Percentiles rank a stretch among this genome's conserved stretches.
Conservation (phyloP, 2,797 vertebrate genomes). For the Lacerta bilineata region DNA sequence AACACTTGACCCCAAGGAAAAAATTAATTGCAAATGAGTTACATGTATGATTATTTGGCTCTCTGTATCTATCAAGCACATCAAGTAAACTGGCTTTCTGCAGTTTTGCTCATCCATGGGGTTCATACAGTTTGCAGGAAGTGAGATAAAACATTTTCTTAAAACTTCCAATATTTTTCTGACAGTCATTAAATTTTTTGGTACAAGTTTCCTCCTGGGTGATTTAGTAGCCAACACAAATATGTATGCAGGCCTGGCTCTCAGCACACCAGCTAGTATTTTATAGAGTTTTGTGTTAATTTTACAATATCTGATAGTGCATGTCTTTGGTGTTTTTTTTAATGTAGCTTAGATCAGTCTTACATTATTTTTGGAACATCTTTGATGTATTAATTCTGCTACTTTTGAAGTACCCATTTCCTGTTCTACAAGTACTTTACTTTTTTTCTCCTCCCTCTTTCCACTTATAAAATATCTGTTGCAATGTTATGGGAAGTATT, state of each 20-base stretch:
- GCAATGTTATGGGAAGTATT: conserved; percentile 15
- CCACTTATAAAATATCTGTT: background rate
- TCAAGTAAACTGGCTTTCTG: conserved; percentile 46
- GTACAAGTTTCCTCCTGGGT: conserved; percentile 31
- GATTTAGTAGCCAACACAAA: conserved; percentile 20
- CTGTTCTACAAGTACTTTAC: conserved; percentile 1
- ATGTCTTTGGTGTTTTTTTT: conserved; percentile 11
- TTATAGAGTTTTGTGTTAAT: conserved; percentile 29
- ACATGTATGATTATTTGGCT: background rate
- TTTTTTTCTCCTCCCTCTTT: conserved; percentile 32
- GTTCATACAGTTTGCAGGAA: background rate
- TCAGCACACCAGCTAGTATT: conserved; percentile 28
- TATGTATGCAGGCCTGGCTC: conserved; percentile 15
- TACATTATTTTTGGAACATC: conserved; percentile 35
- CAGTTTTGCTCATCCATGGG: conserved; percentile 22
- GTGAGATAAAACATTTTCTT: conserved; percentile 13
- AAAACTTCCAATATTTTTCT: background rate
- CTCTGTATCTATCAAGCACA: background rate
- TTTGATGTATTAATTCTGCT: background rate
- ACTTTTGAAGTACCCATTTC: conserved; percentile 15
- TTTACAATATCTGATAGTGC: conserved; percentile 36
- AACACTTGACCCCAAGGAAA: conserved; percentile 29
- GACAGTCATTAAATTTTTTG: background rate
- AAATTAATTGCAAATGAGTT: conserved; percentile 19
- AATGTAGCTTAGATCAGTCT: conserved; percentile 20